Conservation (phyloP, 2,888 invertebrate species). For the Hydraecia micacea region DNA sequence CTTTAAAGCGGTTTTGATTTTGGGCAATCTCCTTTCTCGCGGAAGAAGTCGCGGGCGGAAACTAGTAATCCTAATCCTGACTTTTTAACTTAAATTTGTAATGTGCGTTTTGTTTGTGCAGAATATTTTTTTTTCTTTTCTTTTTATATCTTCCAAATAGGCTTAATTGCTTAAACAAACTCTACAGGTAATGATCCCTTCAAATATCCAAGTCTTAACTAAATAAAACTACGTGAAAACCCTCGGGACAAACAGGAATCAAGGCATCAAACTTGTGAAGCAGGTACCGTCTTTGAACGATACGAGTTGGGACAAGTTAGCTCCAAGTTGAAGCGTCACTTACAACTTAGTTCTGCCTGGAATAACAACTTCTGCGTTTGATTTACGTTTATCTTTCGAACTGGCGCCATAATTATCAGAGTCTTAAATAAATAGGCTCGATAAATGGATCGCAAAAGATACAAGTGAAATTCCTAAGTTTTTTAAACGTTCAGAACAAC, state of each 20-base stretch:
- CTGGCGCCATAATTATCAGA: neutral
- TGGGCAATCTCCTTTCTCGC: too few species aligned
- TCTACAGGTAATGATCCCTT: conserved; percentile 4
- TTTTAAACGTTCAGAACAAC: neutral
- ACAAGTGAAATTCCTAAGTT: neutral
- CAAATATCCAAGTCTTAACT: neutral
- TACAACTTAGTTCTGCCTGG: conserved; percentile 24
- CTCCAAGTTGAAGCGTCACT: conserved; percentile 50
- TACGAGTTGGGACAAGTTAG: conserved; percentile 32
- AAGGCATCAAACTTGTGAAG: conserved; percentile 43
- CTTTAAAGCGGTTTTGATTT: too few species aligned
- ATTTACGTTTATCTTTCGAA: conserved; percentile 11
- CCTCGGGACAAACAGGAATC: conserved; percentile 41
- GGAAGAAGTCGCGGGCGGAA: too few species aligned
- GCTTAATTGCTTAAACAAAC: conserved; percentile 14
- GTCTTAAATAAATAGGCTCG: neutral
- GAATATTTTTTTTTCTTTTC: too few species aligned
- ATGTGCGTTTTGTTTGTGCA: too few species aligned
- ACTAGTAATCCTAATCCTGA: too few species aligned
- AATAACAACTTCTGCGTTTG: conserved; percentile 20
- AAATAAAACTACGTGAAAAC: conserved; percentile 29
- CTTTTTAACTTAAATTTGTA: too few species aligned
- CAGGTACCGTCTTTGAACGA: conserved; percentile 28
- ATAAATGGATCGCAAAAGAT: neutral
- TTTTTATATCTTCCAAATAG: neutral